Percentiles rank a stretch among this genome's conserved stretches.
Evolutionary conservation across 2,888 invertebrate species (phyloP).

Genomic region (Rhorus exstirpatorius): DNA sequence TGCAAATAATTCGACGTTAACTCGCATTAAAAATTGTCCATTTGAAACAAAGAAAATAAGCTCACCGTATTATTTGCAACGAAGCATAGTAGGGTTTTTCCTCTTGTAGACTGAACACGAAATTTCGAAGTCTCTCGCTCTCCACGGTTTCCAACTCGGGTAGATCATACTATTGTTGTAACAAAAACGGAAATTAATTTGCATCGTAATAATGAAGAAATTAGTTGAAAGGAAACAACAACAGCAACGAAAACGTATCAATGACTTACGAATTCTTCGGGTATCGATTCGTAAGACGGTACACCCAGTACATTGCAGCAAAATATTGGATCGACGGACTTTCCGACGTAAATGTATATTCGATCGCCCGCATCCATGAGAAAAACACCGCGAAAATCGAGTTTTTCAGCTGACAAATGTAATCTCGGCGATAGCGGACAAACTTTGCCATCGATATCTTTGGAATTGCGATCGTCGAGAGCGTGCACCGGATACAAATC

Average conservation of each 20-base stretch:
- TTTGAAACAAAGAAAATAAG: conserved; percentile 9
- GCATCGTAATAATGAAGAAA: conserved; percentile 11
- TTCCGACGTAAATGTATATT: conserved; percentile 94
- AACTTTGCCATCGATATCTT: conserved; percentile 84
- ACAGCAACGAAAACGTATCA: not conserved
- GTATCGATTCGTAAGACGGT: conserved; percentile 90
- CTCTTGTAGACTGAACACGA: conserved; percentile 94
- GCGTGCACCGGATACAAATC: conserved; percentile 95
- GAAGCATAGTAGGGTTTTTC: conserved; percentile 93
- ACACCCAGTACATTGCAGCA: conserved; percentile 93
- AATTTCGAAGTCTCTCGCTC: conserved; percentile 92
- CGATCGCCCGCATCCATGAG: conserved; percentile 95
- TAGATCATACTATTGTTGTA: conserved; percentile 88
- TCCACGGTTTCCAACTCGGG: conserved; percentile 92
- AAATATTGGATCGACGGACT: conserved; percentile 91
- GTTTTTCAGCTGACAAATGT: conserved; percentile 95
- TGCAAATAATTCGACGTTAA: too few relatives aligned
- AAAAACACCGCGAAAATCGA: conserved; percentile 94
- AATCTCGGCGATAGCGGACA: conserved; percentile 91
- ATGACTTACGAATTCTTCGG: conserved; percentile 89
- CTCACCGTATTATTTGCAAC: conserved; percentile 93
- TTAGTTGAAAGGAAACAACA: conserved; percentile 5
- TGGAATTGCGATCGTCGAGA: conserved; percentile 87
- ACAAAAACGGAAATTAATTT: conserved; percentile 33
- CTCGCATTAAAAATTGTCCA: too few relatives aligned